phyloP scores from a whole-genome alignment of 2,888 invertebrate genomes.

The Acronicta aceris region DNA sequence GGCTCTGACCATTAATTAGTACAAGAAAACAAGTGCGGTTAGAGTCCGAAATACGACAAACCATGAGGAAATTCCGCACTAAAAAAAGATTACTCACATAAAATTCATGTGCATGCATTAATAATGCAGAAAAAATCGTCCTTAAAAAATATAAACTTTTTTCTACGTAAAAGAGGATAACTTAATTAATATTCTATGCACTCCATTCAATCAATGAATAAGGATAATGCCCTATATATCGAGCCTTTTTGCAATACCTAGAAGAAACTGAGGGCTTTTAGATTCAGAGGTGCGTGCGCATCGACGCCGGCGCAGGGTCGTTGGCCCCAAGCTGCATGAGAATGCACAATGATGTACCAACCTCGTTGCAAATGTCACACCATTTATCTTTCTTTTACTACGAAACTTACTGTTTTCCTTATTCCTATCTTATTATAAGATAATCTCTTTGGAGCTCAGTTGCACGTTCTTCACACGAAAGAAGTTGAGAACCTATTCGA shows the following conservation, averaged over 20 bases:
- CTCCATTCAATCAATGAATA: slow-evolving; percentile 11
- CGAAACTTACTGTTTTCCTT: slow-evolving; percentile 27
- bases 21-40: no score
- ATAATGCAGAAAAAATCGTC: no score
- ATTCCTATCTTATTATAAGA: slow-evolving; percentile 3
- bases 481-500: slow-evolving; percentile 6
- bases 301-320: slow-evolving; percentile 44
- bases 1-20: no score
- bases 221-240: slow-evolving; percentile 30
- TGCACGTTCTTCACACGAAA: neutral
- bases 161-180: neutral
- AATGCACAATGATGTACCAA: slow-evolving; percentile 80
- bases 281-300: slow-evolving; percentile 40
- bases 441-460: slow-evolving; percentile 1
- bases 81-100: no score
- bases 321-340: slow-evolving; percentile 64
- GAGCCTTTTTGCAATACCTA: slow-evolving; percentile 33
- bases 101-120: no score
- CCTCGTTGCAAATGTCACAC: slow-evolving; percentile 65
- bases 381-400: slow-evolving; percentile 60
- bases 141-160: no score
- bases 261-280: slow-evolving; percentile 40
- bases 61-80: no score
- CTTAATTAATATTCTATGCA: slow-evolving; percentile 45
- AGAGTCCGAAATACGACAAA: no score